These are phyloP conservation scores for Egretta garzetta DNA, from an alignment of 2,113 vertebrate species.

Conservation along the genomic window DNA sequence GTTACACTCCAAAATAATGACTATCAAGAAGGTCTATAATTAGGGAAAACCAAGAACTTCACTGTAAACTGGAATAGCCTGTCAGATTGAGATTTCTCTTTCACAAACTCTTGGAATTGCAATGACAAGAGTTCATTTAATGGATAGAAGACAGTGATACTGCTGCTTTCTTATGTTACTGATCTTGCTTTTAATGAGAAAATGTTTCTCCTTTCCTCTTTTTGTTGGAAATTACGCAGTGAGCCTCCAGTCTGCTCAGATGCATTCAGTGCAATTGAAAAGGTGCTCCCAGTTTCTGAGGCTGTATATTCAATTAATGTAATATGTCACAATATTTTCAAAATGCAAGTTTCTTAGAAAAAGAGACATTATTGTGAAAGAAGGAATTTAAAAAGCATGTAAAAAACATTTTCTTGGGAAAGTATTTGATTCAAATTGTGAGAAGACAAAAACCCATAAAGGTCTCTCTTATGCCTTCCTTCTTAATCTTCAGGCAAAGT, in stretches of 20 bases:
- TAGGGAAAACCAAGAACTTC: background rate
- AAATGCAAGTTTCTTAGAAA: constrained; percentile 65
- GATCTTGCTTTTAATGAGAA: constrained; percentile 19
- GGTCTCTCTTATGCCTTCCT: background rate
- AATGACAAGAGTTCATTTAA: background rate
- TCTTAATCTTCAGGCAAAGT: constrained; percentile 26
- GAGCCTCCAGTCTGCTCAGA: constrained; percentile 17
- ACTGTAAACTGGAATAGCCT: background rate
- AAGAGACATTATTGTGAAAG: constrained; percentile 58
- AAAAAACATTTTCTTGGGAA: constrained; percentile 33
- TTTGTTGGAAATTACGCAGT: background rate
- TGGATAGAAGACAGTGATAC: background rate
- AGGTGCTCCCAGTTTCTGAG: constrained; percentile 51
- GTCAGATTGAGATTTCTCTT: background rate
- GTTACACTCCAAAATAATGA: background rate
- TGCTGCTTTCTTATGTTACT: background rate
- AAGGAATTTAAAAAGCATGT: constrained; percentile 50
- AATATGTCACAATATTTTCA: constrained; percentile 72
- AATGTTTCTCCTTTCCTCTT: background rate
- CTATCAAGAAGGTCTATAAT: background rate
- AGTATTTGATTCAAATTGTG: constrained; percentile 28
- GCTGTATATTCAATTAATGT: constrained; percentile 66
- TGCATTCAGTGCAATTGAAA: constrained; percentile 39
- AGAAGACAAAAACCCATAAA: constrained; percentile 45
- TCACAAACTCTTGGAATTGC: background rate